Conservation (phyloP, 2,888 invertebrate genomes). For the Lypha dubia region DNA sequence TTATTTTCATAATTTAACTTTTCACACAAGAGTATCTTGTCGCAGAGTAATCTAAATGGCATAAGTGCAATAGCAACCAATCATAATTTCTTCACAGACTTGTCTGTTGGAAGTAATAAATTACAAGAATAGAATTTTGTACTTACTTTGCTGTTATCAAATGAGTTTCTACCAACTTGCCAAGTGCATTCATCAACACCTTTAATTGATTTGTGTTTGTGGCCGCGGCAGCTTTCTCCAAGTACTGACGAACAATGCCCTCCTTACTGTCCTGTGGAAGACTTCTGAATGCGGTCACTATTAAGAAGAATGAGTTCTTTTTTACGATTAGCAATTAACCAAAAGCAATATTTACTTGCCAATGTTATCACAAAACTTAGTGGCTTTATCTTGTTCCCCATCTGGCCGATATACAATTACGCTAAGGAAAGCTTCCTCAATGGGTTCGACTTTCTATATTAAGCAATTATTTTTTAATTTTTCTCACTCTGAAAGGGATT, state of each 20-base stretch:
- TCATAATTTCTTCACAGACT: too few species aligned
- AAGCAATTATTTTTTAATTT: background rate
- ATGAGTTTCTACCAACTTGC: conserved; percentile 89
- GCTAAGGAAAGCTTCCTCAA: conserved; percentile 95
- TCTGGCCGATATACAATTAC: conserved; percentile 91
- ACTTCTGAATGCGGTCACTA: conserved; percentile 86
- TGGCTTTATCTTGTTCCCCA: conserved; percentile 87
- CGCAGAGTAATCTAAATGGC: conserved; percentile 90
- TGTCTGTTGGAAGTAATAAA: too few species aligned
- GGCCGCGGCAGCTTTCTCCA: conserved; percentile 88
- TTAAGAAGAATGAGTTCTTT: background rate
- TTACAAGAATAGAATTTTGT: background rate
- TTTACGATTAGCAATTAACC: background rate
- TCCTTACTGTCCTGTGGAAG: conserved; percentile 90
- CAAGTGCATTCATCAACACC: conserved; percentile 89
- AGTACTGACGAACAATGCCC: conserved; percentile 89
- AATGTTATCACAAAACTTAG: conserved; percentile 88
- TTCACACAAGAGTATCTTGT: conserved; percentile 92
- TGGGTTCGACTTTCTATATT: conserved; percentile 90
- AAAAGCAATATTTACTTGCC: conserved; percentile 74
- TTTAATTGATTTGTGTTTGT: conserved; percentile 90
- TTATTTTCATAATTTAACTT: conserved; percentile 91
- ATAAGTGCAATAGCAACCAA: background rate
- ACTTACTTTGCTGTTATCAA: conserved; percentile 89
- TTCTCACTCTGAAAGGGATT: background rate